These are phyloP conservation scores for Melitaea cinxia DNA, from an alignment of 1,140 invertebrate genomes.

Conservation along the genomic window DNA sequence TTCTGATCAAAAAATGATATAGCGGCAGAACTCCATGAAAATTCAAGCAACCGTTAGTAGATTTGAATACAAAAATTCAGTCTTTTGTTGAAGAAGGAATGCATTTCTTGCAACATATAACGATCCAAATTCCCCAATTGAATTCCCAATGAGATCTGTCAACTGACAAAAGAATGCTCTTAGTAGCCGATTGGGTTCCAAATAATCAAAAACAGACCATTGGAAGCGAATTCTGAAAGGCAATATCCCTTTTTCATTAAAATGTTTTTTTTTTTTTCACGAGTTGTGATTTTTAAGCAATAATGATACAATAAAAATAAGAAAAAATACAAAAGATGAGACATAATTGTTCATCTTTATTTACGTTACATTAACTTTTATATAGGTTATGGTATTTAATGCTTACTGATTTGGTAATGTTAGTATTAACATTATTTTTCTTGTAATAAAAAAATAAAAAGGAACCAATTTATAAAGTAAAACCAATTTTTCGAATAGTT, in stretches of 20 bases:
- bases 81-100: conserved; percentile 3
- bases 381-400: too few relatives aligned
- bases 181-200: conserved; percentile 45
- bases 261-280: background rate
- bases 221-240: conserved; percentile 36
- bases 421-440: too few relatives aligned
- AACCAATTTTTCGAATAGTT: too few relatives aligned
- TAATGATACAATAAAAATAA: background rate
- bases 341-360: too few relatives aligned
- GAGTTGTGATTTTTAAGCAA: background rate
- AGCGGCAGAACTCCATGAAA: background rate
- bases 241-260: background rate
- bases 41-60: background rate
- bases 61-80: conserved; percentile 3
- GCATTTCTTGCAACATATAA: conserved; percentile 20
- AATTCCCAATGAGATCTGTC: conserved; percentile 58
- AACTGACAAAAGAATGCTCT: conserved; percentile 57
- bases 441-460: too few relatives aligned
- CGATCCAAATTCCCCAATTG: conserved; percentile 36
- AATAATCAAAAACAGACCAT: conserved; percentile 44
- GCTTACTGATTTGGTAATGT: too few relatives aligned
- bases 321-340: background rate
- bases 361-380: too few relatives aligned
- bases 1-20: too few relatives aligned
- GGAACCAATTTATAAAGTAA: too few relatives aligned